These are phyloP conservation scores for Paratilapia polleni DNA, from an alignment of 2,113 vertebrate species.

Conservation along the genomic window DNA sequence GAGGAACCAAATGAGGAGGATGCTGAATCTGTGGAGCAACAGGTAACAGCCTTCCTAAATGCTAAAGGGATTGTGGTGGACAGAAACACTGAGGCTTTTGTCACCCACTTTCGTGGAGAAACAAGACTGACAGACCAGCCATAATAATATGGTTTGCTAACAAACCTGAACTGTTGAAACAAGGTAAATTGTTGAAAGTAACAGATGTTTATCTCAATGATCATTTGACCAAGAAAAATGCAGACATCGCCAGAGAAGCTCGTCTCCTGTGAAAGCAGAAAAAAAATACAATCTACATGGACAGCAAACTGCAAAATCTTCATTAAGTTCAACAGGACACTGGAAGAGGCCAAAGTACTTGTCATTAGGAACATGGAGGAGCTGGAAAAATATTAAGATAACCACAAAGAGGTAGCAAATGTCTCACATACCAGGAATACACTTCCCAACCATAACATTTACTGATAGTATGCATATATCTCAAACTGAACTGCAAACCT, in stretches of 20 bases:
- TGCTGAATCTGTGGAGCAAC: no score
- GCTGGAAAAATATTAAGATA: neutral
- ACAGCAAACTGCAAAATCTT: neutral
- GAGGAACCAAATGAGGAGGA: no score
- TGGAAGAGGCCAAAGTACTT: neutral
- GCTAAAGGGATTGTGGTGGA: no score
- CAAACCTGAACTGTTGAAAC: neutral
- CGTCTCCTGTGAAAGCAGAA: neutral
- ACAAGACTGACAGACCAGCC: neutral
- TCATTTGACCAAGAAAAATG: neutral
- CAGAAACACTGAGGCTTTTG: no score
- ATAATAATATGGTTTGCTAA: neutral
- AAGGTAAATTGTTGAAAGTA: neutral
- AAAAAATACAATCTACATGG: neutral
- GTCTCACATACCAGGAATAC: no score
- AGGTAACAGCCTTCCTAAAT: no score
- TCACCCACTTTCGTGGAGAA: no score
- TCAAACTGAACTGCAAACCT: no score
- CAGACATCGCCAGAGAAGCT: neutral
- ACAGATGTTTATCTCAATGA: neutral
- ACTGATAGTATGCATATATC: no score
- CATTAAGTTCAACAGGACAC: neutral
- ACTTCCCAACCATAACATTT: no score
- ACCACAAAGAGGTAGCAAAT: no score
- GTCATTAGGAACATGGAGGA: neutral